Evolutionary conservation across 1,140 invertebrate genomes (phyloP).

Genomic region (Pogonus chalceus): DNA sequence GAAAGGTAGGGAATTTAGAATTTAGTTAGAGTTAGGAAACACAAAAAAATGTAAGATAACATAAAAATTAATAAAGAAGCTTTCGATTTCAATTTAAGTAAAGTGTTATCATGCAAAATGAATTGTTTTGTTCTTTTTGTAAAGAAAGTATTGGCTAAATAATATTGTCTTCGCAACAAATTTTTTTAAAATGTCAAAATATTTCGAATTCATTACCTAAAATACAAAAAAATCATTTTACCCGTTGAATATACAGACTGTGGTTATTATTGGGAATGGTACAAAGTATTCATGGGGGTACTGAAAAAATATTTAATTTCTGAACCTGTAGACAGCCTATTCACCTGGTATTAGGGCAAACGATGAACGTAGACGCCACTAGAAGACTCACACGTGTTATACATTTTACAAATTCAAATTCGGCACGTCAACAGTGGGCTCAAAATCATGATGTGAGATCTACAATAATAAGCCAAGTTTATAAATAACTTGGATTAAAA

Average conservation of each 20-base stretch:
- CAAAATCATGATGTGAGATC: constrained; percentile 21
- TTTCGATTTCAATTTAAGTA: no score
- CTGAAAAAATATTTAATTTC: constrained; percentile 14
- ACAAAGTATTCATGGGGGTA: constrained; percentile 14
- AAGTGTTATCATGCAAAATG: no score
- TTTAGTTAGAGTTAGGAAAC: no score
- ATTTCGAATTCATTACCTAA: constrained; percentile 14
- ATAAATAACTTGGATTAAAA: no score
- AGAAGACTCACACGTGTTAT: constrained; percentile 18
- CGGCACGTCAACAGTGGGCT: constrained; percentile 22
- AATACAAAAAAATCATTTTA: no score
- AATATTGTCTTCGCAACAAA: constrained; percentile 17
- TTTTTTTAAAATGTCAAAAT: constrained; percentile 16
- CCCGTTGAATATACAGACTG: constrained; percentile 14
- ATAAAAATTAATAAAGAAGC: no score
- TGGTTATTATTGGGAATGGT: constrained; percentile 18
- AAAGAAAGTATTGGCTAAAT: constrained; percentile 15
- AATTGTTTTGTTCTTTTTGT: constrained; percentile 19
- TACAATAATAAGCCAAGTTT: constrained; percentile 21
- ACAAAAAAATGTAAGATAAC: no score
- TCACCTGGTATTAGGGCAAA: constrained; percentile 21
- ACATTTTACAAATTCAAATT: constrained; percentile 23
- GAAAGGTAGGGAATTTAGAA: no score
- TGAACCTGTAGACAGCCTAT: constrained; percentile 15
- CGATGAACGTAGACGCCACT: constrained; percentile 22